Evolutionary conservation across 1,140 invertebrate genomes (phyloP), one percentile per base, ranked within the genome.

Genomic region (Berghia stephanieae): DNA sequence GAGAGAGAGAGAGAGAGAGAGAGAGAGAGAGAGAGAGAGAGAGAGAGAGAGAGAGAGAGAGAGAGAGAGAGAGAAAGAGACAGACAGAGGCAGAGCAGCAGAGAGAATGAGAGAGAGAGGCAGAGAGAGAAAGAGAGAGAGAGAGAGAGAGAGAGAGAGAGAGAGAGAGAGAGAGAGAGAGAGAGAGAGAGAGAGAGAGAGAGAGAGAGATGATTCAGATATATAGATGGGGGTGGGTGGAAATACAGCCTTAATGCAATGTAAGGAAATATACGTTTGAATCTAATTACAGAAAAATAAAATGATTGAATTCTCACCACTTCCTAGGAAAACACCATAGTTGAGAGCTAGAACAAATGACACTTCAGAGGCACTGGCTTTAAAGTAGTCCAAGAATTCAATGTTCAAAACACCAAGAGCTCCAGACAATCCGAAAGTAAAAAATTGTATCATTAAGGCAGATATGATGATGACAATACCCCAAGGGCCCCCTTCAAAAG

Each of bases 401-500:
- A 84, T 80, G 49, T 82, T 83, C 74, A 83, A 85, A 0, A 85
- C 67, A 21, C 84, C 82, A n/a, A 83, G 80, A 57, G 81, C 70
- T 10, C 72, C 38, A 8, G 78, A 78, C 4, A 77, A 70, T 2
- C 84, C 84, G 75, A 84, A 84, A 1, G 79, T 52, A 10, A 85
- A 40, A 21, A 85, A 71, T 63, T 84, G 83, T 31, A 85, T 83
- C 79, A 82, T 79, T 73, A 84, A 84, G 13, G 83, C 83, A n/a
- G 84, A 80, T 1, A 81, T 49, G 5, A 81, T 55, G 6, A 83
- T 79, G 5, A 83, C 71, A n/a, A 83, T 36, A 18, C 80, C 80
- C 80, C 83, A 80, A 1, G 43, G 21, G 42, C 81, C 82, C 16
- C 79, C 81, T 63, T 83, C 79, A n/a, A n/a, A n/a, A n/a, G n/a